Percentiles rank a stretch among this genome's conserved stretches.
phyloP scores from a whole-genome alignment of 2,888 invertebrate species.

The Agrochola circellaris region DNA sequence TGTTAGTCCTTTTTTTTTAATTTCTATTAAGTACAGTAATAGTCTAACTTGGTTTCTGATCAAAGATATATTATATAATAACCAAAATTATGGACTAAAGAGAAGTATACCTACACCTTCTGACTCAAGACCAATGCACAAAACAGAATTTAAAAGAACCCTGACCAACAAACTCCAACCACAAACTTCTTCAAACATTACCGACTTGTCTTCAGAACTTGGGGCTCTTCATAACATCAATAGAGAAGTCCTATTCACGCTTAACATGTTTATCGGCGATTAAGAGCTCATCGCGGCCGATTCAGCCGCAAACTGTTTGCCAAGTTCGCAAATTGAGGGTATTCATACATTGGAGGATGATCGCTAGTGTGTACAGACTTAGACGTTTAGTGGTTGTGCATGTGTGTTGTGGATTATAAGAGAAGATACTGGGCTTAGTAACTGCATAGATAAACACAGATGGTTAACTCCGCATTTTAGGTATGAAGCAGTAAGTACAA shows the following conservation, averaged over 20 bases:
- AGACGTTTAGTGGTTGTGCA: background rate
- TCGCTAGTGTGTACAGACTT: conserved; percentile 23
- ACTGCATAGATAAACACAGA: background rate
- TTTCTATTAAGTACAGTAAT: too few species aligned
- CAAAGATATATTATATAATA: too few species aligned
- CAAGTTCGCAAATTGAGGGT: conserved; percentile 75
- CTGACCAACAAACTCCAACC: background rate
- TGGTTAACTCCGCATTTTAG: too few species aligned
- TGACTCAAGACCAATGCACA: background rate
- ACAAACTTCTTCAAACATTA: conserved; percentile 28
- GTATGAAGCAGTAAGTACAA: too few species aligned
- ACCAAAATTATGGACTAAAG: background rate
- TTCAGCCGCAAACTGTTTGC: conserved; percentile 71
- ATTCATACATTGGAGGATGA: conserved; percentile 65
- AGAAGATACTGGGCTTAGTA: background rate
- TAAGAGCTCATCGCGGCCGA: conserved; percentile 69
- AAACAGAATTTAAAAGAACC: conserved; percentile 5
- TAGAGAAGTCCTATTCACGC: conserved; percentile 34
- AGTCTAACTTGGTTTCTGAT: too few species aligned
- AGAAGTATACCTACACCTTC: background rate
- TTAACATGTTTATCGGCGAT: conserved; percentile 69
- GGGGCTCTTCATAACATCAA: conserved; percentile 50
- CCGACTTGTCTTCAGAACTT: conserved; percentile 24
- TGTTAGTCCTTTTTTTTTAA: too few species aligned
- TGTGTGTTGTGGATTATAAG: conserved; percentile 34